phyloP scores from a whole-genome alignment of 2,888 invertebrate genomes.

The Thymelicus acteon region DNA sequence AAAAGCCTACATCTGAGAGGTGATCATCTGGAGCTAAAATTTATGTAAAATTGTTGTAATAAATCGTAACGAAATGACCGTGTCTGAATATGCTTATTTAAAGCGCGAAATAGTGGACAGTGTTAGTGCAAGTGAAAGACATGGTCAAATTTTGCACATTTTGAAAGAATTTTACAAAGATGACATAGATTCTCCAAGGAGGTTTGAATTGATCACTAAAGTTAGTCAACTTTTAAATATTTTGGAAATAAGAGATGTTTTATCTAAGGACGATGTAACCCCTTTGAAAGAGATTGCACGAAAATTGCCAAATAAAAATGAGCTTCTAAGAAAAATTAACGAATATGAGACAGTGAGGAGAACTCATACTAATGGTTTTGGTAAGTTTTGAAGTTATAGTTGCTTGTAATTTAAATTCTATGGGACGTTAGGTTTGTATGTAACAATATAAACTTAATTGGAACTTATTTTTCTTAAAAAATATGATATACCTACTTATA shows the following conservation, averaged over 20 bases:
- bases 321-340: conserved; percentile 54
- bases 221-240: conserved; percentile 64
- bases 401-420: too few species aligned
- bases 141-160: conserved; percentile 55
- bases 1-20: too few species aligned
- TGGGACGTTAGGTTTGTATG: too few species aligned
- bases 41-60: too few species aligned
- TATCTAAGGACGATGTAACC: conserved; percentile 67
- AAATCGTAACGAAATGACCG: conserved; percentile 55
- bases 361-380: conserved; percentile 55
- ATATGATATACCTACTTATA: too few species aligned
- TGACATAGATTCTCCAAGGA: conserved; percentile 70
- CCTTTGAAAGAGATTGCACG: conserved; percentile 65
- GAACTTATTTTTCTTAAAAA: too few species aligned
- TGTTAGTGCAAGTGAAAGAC: conserved; percentile 58
- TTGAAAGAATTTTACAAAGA: conserved; percentile 66
- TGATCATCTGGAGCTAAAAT: too few species aligned
- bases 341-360: conserved; percentile 59
- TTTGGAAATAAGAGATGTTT: conserved; percentile 67
- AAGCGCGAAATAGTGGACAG: conserved; percentile 60
- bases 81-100: conserved; percentile 61
- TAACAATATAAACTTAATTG: too few species aligned
- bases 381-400: conserved; percentile 49
- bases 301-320: conserved; percentile 54
- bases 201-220: conserved; percentile 65